A percentile compares a stretch with the other conserved stretches of the same genome.
phyloP scores from a whole-genome alignment of 2,888 invertebrate species.

The Phlogophora meticulosa region DNA sequence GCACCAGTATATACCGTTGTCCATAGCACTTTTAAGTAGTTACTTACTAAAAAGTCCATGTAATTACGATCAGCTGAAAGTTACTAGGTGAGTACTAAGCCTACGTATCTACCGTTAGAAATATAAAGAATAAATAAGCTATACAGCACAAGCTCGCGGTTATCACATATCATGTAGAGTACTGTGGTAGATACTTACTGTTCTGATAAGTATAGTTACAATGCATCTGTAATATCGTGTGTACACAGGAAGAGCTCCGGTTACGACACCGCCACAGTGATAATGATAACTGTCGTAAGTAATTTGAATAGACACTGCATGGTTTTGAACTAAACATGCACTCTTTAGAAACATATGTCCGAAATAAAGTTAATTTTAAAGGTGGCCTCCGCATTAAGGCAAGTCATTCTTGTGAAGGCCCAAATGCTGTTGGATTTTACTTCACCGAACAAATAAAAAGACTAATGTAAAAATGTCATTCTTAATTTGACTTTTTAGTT shows the following conservation, averaged over 20 bases:
- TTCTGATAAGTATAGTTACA: conserved; percentile 50
- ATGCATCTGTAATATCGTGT: conserved; percentile 56
- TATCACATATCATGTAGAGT: conserved; percentile 56
- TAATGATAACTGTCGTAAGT: conserved; percentile 52
- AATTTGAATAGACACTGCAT: conserved; percentile 29
- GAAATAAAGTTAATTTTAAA: too few species aligned
- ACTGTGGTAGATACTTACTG: conserved; percentile 40
- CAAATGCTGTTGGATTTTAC: not conserved
- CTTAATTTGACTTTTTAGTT: too few species aligned
- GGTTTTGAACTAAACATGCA: conserved; percentile 23
- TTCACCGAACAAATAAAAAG: not conserved
- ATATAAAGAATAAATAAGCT: conserved; percentile 47
- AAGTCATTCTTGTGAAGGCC: not conserved
- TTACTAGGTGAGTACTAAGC: not conserved
- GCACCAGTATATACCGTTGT: too few species aligned
- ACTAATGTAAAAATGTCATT: too few species aligned
- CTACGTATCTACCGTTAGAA: conserved; percentile 26
- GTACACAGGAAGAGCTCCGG: conserved; percentile 66
- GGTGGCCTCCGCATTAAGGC: too few species aligned
- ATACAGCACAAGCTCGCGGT: conserved; percentile 53
- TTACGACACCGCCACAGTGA: conserved; percentile 58
- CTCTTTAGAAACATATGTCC: not conserved
- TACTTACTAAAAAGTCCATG: not conserved
- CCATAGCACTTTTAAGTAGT: not conserved
- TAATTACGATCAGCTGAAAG: not conserved